Conservation (phyloP, 2,797 vertebrate species). For the Remorina albescens region DNA sequence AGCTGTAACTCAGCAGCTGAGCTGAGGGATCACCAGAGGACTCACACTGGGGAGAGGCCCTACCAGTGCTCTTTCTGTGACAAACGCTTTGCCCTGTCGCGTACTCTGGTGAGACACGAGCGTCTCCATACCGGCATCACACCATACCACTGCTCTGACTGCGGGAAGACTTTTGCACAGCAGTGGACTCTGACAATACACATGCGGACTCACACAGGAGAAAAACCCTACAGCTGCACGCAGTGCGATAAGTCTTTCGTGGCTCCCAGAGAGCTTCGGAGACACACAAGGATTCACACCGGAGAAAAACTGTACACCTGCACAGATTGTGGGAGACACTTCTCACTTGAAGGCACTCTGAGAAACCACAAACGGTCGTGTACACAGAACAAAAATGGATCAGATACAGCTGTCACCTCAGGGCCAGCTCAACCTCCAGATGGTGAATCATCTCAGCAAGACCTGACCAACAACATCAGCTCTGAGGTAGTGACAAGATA, state of each 20-base stretch:
- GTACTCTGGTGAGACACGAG: conserved; percentile 80
- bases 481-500: conserved; percentile 55
- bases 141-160: conserved; percentile 80
- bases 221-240: conserved; percentile 80
- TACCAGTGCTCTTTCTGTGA: conserved; percentile 83
- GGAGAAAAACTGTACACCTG: conserved; percentile 82
- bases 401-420: not conserved
- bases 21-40: conserved; percentile 80
- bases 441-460: conserved; percentile 44
- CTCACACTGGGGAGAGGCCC: conserved; percentile 82
- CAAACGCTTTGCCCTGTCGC: conserved; percentile 78
- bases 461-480: not conserved
- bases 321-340: conserved; percentile 75
- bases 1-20: conserved; percentile 81
- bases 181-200: conserved; percentile 83
- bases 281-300: conserved; percentile 80
- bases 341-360: conserved; percentile 79
- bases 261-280: conserved; percentile 78
- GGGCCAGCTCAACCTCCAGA: conserved; percentile 13
- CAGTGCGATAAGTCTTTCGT: conserved; percentile 80
- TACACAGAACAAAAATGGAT: conserved; percentile 56
- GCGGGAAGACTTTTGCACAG: conserved; percentile 82
- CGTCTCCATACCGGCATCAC: conserved; percentile 82
- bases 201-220: conserved; percentile 81
- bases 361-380: conserved; percentile 79